Conservation (phyloP, 1,140 invertebrate genomes). For the Bombyx mori region ASM3026992v2 NC_085109.1:3383001-3383500, state of each 20-base stretch:
- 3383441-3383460: conserved; percentile 67
- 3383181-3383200: conserved; percentile 59
- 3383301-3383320: conserved; percentile 30
- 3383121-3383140: conserved; percentile 38
- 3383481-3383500: conserved; percentile 56
- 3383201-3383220: conserved; percentile 47
- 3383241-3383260: conserved; percentile 48
- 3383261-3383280: conserved; percentile 61
- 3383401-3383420: conserved; percentile 56
- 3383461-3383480: conserved; percentile 57
- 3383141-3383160: conserved; percentile 27
- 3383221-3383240: conserved; percentile 54
- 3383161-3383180: conserved; percentile 59
- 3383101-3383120: conserved; percentile 15
- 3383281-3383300: conserved; percentile 55
- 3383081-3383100: conserved; percentile 24
- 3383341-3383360: conserved; percentile 54
- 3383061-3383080: conserved; percentile 36
- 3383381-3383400: conserved; percentile 58
- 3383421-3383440: conserved; percentile 62
- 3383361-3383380: conserved; percentile 53
- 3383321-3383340: conserved; percentile 36
- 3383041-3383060: conserved; percentile 36
- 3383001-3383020: conserved; percentile 47
- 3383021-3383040: conserved; percentile 38